Percentiles rank a stretch among this genome's conserved stretches.
phyloP scores from a whole-genome alignment of 1,140 invertebrate genomes.

The Ostrea edulis region DNA sequence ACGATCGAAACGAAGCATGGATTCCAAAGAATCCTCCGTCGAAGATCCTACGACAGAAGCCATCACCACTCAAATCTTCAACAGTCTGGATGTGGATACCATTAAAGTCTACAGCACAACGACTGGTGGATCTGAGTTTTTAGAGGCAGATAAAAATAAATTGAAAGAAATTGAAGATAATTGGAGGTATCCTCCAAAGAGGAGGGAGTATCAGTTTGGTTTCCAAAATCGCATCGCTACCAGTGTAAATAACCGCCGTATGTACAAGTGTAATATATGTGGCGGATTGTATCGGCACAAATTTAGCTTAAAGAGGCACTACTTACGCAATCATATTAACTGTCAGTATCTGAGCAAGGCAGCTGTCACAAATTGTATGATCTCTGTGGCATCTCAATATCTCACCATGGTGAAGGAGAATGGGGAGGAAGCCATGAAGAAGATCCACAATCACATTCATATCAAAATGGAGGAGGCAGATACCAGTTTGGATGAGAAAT shows the following conservation, averaged over 20 bases:
- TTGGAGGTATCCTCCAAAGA: constrained; percentile 58
- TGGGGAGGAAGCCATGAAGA: constrained; percentile 24
- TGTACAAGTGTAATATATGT: constrained; percentile 82
- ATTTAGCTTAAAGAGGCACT: constrained; percentile 83
- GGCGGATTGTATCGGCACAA: constrained; percentile 80
- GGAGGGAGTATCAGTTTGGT: constrained; percentile 69
- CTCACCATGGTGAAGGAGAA: constrained; percentile 46
- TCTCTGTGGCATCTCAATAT: constrained; percentile 61
- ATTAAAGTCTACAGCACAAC: not conserved
- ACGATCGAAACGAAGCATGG: constrained; percentile 24
- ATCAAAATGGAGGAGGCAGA: not conserved
- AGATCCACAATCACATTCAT: not conserved
- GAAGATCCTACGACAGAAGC: not conserved
- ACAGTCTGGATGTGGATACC: constrained; percentile 1
- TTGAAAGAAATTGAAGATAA: constrained; percentile 53
- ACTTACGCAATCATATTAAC: constrained; percentile 82
- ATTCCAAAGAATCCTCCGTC: not conserved
- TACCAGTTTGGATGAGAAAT: not conserved
- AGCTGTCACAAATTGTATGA: constrained; percentile 71
- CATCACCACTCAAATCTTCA: constrained; percentile 18
- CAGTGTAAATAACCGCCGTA: constrained; percentile 72
- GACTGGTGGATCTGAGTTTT: not conserved
- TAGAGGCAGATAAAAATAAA: constrained; percentile 34
- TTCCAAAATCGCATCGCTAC: constrained; percentile 58
- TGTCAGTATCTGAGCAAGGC: constrained; percentile 79